Conservation (phyloP, 1,140 invertebrate genomes). For the Triops longicaudatus region DNA sequence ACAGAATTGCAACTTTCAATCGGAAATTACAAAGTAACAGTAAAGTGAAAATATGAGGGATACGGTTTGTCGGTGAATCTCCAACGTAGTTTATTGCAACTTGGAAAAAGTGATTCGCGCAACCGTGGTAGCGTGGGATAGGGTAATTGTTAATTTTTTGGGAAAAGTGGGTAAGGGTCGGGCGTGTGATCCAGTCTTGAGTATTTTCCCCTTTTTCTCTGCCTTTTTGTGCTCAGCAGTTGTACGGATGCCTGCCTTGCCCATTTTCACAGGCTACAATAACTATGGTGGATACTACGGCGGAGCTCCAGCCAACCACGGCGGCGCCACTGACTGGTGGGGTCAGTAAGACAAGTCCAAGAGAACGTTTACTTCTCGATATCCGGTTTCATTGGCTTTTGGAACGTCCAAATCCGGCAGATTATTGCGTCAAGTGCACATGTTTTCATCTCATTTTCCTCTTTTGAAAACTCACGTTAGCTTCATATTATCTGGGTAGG, state of each 20-base stretch:
- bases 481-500: background rate
- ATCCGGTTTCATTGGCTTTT: background rate
- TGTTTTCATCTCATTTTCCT: background rate
- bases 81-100: no score
- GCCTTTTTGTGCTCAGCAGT: slow-evolving; percentile 21
- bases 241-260: slow-evolving; percentile 25
- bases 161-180: slow-evolving; percentile 5
- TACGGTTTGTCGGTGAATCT: no score
- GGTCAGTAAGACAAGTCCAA: slow-evolving; percentile 23
- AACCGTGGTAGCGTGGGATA: background rate
- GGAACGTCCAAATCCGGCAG: background rate
- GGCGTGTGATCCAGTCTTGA: slow-evolving; percentile 6
- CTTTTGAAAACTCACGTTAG: background rate
- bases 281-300: slow-evolving; percentile 22
- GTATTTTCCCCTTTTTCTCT: slow-evolving; percentile 25
- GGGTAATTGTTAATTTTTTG: background rate
- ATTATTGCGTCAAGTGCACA: slow-evolving; percentile 7
- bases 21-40: no score
- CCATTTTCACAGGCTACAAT: slow-evolving; percentile 25
- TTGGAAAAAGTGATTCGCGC: background rate
- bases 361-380: background rate
- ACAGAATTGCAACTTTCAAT: no score
- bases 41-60: no score
- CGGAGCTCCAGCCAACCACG: slow-evolving; percentile 20
- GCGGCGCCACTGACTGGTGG: slow-evolving; percentile 24